Base-by-base conservation (phyloP, 2,797 vertebrate species). In the Otolemur crassicaudatus region DNA sequence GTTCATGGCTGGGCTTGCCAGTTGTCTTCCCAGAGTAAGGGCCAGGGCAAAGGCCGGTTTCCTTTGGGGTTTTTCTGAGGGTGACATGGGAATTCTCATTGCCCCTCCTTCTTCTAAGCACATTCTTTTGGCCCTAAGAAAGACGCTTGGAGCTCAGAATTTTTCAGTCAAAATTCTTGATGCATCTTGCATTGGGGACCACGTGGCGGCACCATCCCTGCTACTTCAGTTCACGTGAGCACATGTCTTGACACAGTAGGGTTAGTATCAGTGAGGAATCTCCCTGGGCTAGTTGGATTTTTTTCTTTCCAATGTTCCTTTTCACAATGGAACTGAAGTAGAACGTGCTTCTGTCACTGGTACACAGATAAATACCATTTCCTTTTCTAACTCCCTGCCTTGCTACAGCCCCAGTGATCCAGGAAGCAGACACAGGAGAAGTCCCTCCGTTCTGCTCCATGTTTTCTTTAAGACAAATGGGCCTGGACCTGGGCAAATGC, bases 391-490 rank as follows among this genome's bases (percentile, higher is more conserved):
- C 31, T 93, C 8, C 53, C 43, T 4, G 3, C 31, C 23, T 80
- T 37, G 49, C 17, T 11, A 27, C 43, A n/a, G 61, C 29, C 10
- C 76, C 53, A 40, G 7, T 61, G 46, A 87, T 29, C 73, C 69
- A 67, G 49, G 60, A 91, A 81, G n/a, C 4, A 49, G 49, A 95
- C 40, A 73, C 16, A 72, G 20, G 29, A 60, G 34, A 91, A 60
- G 29, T 20, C 43, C 2, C 37, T 29, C 11, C 29, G 70, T 85
- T 86, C 34, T 20, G 19, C 79, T 89, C 23, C 75, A 67, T 53
- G 34, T 85, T 93, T 90, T 31, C 60, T 93, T 85, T 58, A 40
- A 69, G 83, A 85, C 65, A 84, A 79, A 88, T 61, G 60, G 25
- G 20, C 0, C 23, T 61, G 63, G 70, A 85, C 16, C 14, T 25